Percentiles rank a stretch among this genome's conserved stretches.
These are phyloP conservation scores for Ophraella communa DNA, from an alignment of 2,888 invertebrate genomes.

Conservation along the genomic window DNA sequence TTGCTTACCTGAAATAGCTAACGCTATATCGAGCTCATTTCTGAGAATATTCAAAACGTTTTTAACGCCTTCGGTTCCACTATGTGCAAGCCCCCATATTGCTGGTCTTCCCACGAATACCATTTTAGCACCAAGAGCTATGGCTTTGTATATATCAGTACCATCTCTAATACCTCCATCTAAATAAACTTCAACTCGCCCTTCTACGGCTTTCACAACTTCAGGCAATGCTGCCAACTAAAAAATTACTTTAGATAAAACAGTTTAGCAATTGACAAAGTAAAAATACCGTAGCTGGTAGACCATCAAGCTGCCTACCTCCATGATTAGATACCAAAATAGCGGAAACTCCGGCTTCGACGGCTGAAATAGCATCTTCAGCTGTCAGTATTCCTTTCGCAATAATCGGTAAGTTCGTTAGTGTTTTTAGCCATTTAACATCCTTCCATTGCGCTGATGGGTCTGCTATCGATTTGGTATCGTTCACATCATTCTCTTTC, in stretches of 20 bases:
- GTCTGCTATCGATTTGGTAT: conserved; percentile 65
- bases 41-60: conserved; percentile 74
- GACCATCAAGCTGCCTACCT: conserved; percentile 85
- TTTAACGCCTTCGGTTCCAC: conserved; percentile 80
- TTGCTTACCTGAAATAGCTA: conserved; percentile 75
- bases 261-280: too few species aligned
- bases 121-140: conserved; percentile 89
- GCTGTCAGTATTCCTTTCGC: conserved; percentile 79
- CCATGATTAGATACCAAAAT: conserved; percentile 95
- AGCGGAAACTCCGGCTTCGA: conserved; percentile 76
- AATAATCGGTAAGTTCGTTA: conserved; percentile 80
- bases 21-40: conserved; percentile 76
- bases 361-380: conserved; percentile 83
- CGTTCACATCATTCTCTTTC: neutral
- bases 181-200: conserved; percentile 78
- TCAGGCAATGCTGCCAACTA: conserved; percentile 86
- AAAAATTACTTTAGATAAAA: too few species aligned
- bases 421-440: conserved; percentile 80
- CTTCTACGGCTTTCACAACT: conserved; percentile 75
- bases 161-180: conserved; percentile 88
- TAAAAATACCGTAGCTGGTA: conserved; percentile 80
- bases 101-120: conserved; percentile 88
- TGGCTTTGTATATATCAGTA: conserved; percentile 87
- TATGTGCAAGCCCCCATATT: conserved; percentile 82
- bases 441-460: conserved; percentile 85